Evolutionary conservation across 2,888 invertebrate species (phyloP).

Genomic region (Ophion ellenae): DNA sequence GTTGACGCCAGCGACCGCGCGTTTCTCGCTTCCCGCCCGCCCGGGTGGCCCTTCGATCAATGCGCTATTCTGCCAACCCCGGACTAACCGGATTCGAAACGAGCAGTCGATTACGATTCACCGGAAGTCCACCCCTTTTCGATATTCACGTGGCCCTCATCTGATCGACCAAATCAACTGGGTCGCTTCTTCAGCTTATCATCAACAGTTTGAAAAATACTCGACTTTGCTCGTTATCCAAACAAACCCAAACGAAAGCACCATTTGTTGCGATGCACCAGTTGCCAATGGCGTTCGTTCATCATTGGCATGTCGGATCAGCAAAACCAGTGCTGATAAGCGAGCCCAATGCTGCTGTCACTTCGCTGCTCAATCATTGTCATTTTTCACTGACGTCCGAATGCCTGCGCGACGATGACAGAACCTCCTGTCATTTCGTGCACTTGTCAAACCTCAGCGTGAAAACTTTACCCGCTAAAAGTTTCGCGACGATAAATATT

Average conservation of each 20-base stretch:
- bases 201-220: neutral
- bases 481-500: too few species aligned
- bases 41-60: slow-evolving; percentile 61
- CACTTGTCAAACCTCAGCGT: too few species aligned
- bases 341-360: too few species aligned
- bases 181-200: neutral
- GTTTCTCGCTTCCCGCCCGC: slow-evolving; percentile 28
- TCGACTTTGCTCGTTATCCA: neutral
- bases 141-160: slow-evolving; percentile 23
- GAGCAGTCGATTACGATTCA: slow-evolving; percentile 64
- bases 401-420: too few species aligned
- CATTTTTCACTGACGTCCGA: too few species aligned
- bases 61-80: slow-evolving; percentile 51
- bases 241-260: neutral
- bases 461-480: too few species aligned
- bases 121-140: slow-evolving; percentile 57
- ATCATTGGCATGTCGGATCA: too few species aligned
- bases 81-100: slow-evolving; percentile 61
- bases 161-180: slow-evolving; percentile 9
- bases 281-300: neutral
- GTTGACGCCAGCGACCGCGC: slow-evolving; percentile 51
- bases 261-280: neutral
- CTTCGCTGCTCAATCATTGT: too few species aligned
- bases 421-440: too few species aligned
- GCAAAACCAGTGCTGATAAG: too few species aligned